Evolutionary conservation across 2,113 vertebrate species (phyloP), one percentile per base, ranked within the genome.

Genomic region (Lophochroa leadbeateri): DNA sequence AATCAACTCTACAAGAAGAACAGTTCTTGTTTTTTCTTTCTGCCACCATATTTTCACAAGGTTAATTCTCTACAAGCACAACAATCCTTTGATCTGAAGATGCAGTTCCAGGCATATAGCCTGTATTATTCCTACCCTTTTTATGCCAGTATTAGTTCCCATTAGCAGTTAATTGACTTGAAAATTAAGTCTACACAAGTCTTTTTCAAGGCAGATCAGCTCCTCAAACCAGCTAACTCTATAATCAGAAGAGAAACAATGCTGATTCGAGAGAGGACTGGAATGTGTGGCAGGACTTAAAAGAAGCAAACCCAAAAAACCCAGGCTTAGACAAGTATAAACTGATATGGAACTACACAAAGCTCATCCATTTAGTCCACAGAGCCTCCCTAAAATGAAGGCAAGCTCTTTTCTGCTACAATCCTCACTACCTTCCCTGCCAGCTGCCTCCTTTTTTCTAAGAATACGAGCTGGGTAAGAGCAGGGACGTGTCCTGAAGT

Each of bases 21-120:
- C 44, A 72, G 53, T 29, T 72, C 64, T 89, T 39, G 11, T 50
- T 93, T 69, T 58, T 17, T 67, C 52, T 67, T 92, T 52, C 53
- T 70, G 31, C 33, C 58, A 50, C 33, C 29, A 25, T 78, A 10
- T 63, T 78, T 67, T 70, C 69, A 44, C 69, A 46, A 89, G 55
- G 11, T 37, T 79, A 35, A 41, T 16, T 63, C 21, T 88, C 82
- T n/a, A 20, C 39, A 69, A 90, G 58, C 37, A 79, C 67, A 75
- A n/a, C 18, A 72, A 20, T 27, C 52, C 33, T 88, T 37, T 83
- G 72, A 63, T 70, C 71, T 35, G 43, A 68, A 75, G 57, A 49
- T 12, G 49, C n/a, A 77, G 72, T 12, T 37, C 49, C 44, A 35
- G 1, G 0, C 27, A 20, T 13, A 25, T 1, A n/a, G 17, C 10